phyloP scores from a whole-genome alignment of 1,140 invertebrate genomes.

The Ericerus pela region DNA sequence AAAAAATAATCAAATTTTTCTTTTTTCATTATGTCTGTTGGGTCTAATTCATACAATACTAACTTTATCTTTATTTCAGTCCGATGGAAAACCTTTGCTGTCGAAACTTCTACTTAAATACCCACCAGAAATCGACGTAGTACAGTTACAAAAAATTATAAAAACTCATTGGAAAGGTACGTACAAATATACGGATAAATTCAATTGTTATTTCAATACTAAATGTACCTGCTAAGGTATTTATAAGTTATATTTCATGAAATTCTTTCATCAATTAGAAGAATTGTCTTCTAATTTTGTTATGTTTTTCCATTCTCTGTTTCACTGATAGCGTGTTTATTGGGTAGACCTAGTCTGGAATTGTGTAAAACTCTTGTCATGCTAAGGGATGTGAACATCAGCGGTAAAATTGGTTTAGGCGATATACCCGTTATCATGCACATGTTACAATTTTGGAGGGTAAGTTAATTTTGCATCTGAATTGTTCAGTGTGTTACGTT shows the following conservation, averaged over 20 bases:
- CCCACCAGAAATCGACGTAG: conserved; percentile 46
- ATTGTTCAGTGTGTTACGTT: no score
- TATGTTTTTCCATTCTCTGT: background rate
- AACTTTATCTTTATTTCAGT: conserved; percentile 27
- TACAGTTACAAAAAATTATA: conserved; percentile 43
- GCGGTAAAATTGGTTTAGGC: conserved; percentile 40
- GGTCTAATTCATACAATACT: background rate
- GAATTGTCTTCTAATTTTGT: background rate
- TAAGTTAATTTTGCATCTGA: conserved; percentile 28
- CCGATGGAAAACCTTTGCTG: conserved; percentile 35
- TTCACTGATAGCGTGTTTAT: conserved; percentile 29
- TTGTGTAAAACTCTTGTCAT: conserved; percentile 50
- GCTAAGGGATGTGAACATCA: conserved; percentile 48
- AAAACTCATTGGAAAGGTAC: conserved; percentile 42
- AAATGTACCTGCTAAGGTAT: no score
- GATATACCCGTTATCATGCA: conserved; percentile 45
- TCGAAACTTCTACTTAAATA: conserved; percentile 38
- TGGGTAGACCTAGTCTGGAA: conserved; percentile 41
- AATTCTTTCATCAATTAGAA: background rate
- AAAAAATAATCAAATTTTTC: background rate
- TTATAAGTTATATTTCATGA: no score
- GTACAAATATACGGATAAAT: conserved; percentile 16
- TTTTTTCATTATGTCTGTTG: background rate
- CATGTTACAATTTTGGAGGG: conserved; percentile 49
- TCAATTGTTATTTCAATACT: no score